Percentiles rank a stretch among this genome's conserved stretches.
Conservation (phyloP, 2,113 vertebrate genomes). For the Erythrolamprus reginae region DNA sequence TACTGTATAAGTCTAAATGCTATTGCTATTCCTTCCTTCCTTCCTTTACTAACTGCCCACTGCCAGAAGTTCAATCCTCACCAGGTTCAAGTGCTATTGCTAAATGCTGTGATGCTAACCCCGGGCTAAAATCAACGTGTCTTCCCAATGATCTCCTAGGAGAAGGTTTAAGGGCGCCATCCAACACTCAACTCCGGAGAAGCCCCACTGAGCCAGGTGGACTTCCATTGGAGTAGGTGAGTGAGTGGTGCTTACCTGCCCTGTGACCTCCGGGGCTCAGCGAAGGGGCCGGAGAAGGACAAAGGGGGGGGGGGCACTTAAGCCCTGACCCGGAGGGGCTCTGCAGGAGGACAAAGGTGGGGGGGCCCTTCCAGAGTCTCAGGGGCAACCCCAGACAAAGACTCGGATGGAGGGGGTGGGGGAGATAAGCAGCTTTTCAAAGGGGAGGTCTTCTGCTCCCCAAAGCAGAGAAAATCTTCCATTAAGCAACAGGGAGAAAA, state of each 20-base stretch:
- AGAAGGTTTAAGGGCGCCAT: not conserved
- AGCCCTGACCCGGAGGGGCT: no score
- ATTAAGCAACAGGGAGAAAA: constrained; percentile 52
- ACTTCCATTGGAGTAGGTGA: not conserved
- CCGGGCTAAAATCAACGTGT: not conserved
- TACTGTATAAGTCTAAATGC: no score
- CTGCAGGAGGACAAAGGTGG: no score
- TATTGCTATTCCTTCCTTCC: no score
- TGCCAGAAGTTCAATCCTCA: no score
- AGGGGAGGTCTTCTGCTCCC: constrained; percentile 35
- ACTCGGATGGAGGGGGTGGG: not conserved
- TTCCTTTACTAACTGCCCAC: no score
- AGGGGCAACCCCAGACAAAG: not conserved
- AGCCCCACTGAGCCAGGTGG: not conserved
- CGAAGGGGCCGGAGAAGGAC: not conserved
- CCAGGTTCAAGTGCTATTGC: no score
- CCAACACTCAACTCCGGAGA: not conserved
- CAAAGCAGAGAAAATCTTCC: constrained; percentile 55
- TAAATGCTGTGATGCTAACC: no score
- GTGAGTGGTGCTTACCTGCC: not conserved
- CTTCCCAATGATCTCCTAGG: not conserved
- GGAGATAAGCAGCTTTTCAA: not conserved
- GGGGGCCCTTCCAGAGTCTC: not conserved
- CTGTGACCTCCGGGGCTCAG: not conserved
- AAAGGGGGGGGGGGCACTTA: not conserved